Evolutionary conservation across 2,888 invertebrate genomes (phyloP), one percentile per base, ranked within the genome.

Genomic region (Melanchra persicariae): DNA sequence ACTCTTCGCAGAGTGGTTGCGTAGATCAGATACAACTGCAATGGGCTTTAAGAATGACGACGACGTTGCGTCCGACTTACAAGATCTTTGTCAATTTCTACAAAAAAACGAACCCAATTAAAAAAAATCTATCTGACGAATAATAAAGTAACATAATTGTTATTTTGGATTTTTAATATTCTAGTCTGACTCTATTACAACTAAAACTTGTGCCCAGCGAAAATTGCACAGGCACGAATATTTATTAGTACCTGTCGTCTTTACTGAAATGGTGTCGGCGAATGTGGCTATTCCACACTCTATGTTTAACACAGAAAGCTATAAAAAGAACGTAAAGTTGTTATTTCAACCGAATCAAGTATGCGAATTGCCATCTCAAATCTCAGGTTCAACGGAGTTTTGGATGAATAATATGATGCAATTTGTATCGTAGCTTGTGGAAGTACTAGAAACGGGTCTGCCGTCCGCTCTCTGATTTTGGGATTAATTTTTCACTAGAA

Each of bases 321-420:
- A 86, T 92, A 92, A 91, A 91, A 91, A 85, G 84, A 85, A 73
- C 78, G 84, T 91, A 91, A 92, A 91, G 79, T 87, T 87, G 85
- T 87, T 87, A 86, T 81, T 85, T 77, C 78, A 70, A 80, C 79
- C 81, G 82, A 89, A 88, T 91, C 88, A 87, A 88, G 87, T 87
- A 89, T 88, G 87, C 82, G 84, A 82, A 87, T 80, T 78, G 83
- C 82, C 81, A 74, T 65, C 74, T 79, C 57, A 57, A 17, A 43
- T 43, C 64, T 30, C 69, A 79, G 62, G 59, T 80, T 66, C 62
- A 67, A 65, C 77, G 70, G 70, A 70, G 57, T 73, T 83, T 80
- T n/a, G 22, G 54, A 81, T 80, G 73, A 77, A 81, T 70, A 59
- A 70, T 58, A 47, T 70, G 70, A 79, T 79, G 70, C 74, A 79